Conservation (phyloP, 2,797 vertebrate genomes). For the Esox masquinongy region DNA sequence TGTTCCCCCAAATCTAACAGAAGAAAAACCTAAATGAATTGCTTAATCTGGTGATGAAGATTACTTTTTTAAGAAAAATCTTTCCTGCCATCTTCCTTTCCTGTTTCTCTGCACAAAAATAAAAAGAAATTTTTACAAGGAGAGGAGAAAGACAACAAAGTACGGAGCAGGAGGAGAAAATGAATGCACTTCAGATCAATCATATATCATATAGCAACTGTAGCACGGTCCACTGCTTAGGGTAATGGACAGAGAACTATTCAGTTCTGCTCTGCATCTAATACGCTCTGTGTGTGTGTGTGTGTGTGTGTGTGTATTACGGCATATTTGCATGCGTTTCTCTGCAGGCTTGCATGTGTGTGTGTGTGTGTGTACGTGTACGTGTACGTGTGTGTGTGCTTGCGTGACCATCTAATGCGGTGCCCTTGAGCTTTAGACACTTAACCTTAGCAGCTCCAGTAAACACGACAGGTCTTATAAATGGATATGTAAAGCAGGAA, state of each 20-base stretch:
- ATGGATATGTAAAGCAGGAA: conserved; percentile 41
- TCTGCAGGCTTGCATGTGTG: no score
- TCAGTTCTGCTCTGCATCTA: conserved; percentile 45
- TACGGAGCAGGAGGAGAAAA: conserved; percentile 53
- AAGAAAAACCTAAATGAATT: no score
- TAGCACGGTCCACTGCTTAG: conserved; percentile 63
- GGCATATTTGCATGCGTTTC: no score
- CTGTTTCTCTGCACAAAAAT: no score
- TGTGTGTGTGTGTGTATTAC: background rate
- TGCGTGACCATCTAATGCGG: conserved; percentile 41
- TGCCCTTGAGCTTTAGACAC: conserved; percentile 57
- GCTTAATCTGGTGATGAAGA: no score
- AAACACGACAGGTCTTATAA: conserved; percentile 46
- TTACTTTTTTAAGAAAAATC: no score
- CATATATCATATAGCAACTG: conserved; percentile 53
- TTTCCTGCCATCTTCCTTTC: no score
- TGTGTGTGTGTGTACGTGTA: no score
- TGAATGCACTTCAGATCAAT: conserved; percentile 66
- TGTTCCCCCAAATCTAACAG: no score
- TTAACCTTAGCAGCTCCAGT: conserved; percentile 58
- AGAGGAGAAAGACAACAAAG: background rate
- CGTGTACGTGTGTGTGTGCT: no score
- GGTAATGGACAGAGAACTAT: conserved; percentile 59
- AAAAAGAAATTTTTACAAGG: background rate
- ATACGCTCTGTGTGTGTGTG: background rate